These are phyloP conservation scores for Trichonephila inaurata DNA, from an alignment of 1,140 invertebrate genomes.

Conservation along the genomic window DNA sequence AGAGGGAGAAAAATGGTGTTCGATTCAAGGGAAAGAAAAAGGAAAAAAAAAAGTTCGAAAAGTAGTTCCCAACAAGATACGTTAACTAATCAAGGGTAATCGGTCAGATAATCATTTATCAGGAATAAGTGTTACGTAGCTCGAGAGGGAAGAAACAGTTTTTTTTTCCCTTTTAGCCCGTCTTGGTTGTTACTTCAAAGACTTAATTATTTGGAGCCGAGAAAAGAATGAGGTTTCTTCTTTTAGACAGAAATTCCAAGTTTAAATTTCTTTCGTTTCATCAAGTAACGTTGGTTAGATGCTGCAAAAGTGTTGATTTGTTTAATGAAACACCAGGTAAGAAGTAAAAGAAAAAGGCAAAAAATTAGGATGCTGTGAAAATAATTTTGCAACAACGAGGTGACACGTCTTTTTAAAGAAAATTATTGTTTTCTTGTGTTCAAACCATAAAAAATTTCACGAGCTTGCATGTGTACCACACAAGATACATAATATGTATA, in stretches of 20 bases:
- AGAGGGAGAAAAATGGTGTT: conserved; percentile 64
- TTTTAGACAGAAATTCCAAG: conserved; percentile 40
- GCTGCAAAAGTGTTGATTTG: conserved; percentile 59
- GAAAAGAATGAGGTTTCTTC: conserved; percentile 43
- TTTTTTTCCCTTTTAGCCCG: not conserved
- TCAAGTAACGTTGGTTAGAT: conserved; percentile 11
- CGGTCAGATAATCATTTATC: conserved; percentile 74
- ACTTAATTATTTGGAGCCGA: conserved; percentile 65
- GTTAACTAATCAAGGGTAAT: conserved; percentile 74
- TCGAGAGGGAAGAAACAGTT: conserved; percentile 39
- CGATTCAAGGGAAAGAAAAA: conserved; percentile 22
- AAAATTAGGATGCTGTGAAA: not conserved
- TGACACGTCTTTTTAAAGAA: not conserved
- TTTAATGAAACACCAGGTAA: conserved; percentile 48
- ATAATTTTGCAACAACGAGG: not conserved
- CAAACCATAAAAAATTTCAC: too few relatives aligned
- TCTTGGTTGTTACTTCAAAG: conserved; percentile 32
- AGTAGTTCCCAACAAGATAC: conserved; percentile 66
- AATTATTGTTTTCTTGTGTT: too few relatives aligned
- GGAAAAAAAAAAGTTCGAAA: conserved; percentile 42
- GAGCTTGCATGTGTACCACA: too few relatives aligned
- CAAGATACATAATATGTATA: too few relatives aligned
- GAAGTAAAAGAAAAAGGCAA: not conserved
- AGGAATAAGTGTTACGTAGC: conserved; percentile 71
- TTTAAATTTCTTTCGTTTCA: conserved; percentile 66